Evolutionary conservation across 2,888 invertebrate species (phyloP), one percentile per base, ranked within the genome.

Genomic region (Marronus borbonicus): DNA sequence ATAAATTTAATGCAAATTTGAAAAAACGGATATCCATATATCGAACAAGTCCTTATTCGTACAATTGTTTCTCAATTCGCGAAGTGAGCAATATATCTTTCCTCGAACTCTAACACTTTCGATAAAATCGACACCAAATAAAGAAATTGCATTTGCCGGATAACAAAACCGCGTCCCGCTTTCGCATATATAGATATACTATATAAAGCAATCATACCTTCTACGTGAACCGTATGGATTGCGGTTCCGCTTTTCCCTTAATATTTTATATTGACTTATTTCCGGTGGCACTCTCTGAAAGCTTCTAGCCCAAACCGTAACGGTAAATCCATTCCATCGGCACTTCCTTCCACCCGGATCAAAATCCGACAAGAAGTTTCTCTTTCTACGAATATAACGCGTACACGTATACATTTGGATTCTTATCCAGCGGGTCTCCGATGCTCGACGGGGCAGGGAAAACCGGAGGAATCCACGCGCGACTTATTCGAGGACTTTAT

Each of bases 201-300:
- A 10, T 28, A 20, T 8, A 64, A 64, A 64, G 14, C 64, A 31
- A 39, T 65, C 39, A 65, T 55, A 55, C 55, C 55, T 55, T 65
- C n/a, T 65, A 36, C 2, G n/a, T 14, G 10, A n/a, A 66, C 1
- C 20, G 24, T 66, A 66, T 17, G 49, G 17, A 66, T 66, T 49
- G 20, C 24, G 50, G 10, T n/a, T 17, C 12, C 14, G 24, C 44
- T 24, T 28, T 24, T 39, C 8, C 49, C 24, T 49, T 14, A 24
- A 68, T 49, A 68, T 68, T 68, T 68, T 49, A 68, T 68, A 49
- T 68, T 68, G 65, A 65, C 65, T 65, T 50, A 68, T 20, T 50
- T 44, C 49, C 17, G 28, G 28, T 7, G 28, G 60, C 55, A 17
- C 55, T 55, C 17, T n/a, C 65, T 44, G 39, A 65, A 65, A 65